phyloP scores from a whole-genome alignment of 2,888 invertebrate species.

The Serrognathus titanus region DNA sequence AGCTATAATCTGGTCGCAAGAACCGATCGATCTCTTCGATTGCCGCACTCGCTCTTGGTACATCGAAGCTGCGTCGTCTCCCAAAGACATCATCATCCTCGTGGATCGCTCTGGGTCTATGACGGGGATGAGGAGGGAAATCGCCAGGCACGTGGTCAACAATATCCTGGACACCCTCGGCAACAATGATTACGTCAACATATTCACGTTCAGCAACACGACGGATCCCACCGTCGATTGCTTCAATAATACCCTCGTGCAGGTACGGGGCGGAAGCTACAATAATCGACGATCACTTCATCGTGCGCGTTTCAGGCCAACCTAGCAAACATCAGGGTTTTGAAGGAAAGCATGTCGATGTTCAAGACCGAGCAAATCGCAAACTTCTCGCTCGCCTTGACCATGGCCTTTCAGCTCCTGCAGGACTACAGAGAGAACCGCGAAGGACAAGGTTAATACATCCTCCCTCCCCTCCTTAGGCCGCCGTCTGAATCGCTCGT shows the following conservation, averaged over 20 bases:
- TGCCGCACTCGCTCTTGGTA: slow-evolving; percentile 95
- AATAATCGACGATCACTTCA: background rate
- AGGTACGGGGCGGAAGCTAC: slow-evolving; percentile 54
- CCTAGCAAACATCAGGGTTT: slow-evolving; percentile 75
- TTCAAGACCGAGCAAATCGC: slow-evolving; percentile 86
- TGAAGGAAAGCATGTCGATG: slow-evolving; percentile 74
- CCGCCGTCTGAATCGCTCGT: background rate
- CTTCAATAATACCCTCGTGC: slow-evolving; percentile 84
- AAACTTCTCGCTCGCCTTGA: slow-evolving; percentile 87
- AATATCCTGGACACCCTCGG: slow-evolving; percentile 94
- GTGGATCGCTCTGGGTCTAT: slow-evolving; percentile 67
- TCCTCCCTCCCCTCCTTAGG: background rate
- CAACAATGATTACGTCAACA: slow-evolving; percentile 97
- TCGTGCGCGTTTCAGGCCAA: slow-evolving; percentile 63
- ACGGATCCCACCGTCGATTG: slow-evolving; percentile 82
- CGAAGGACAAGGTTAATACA: slow-evolving; percentile 35
- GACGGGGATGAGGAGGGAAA: slow-evolving; percentile 73
- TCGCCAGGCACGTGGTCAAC: slow-evolving; percentile 82
- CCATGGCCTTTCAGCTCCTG: slow-evolving; percentile 84
- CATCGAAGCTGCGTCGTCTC: slow-evolving; percentile 95
- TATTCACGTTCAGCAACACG: slow-evolving; percentile 84
- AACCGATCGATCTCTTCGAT: slow-evolving; percentile 88
- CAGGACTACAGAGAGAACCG: slow-evolving; percentile 39
- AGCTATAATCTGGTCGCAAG: slow-evolving; percentile 77
- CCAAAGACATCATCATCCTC: slow-evolving; percentile 82